These are phyloP conservation scores for Orientallactaga bullata DNA, from an alignment of 2,113 vertebrate species.

Conservation along the genomic window DNA sequence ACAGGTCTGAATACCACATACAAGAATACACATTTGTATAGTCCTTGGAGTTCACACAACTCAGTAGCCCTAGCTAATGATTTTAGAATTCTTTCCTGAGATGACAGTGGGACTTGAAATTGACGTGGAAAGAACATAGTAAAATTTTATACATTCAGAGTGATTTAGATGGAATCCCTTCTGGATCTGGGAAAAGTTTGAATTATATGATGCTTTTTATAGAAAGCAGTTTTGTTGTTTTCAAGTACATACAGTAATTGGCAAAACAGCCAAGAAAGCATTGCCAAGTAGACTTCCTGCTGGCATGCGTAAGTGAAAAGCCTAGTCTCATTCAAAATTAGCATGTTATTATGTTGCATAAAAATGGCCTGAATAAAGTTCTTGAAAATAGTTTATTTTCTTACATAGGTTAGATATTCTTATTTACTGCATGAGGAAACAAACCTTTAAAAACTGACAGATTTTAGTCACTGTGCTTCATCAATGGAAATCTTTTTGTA, in stretches of 20 bases:
- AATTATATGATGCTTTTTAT: constrained; percentile 78
- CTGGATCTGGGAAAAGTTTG: constrained; percentile 75
- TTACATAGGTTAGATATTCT: constrained; percentile 48
- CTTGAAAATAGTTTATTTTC: constrained; percentile 68
- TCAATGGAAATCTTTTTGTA: not conserved
- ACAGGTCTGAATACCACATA: not conserved
- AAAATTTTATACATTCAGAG: constrained; percentile 69
- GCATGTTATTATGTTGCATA: constrained; percentile 74
- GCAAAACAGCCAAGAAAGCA: constrained; percentile 78
- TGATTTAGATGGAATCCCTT: constrained; percentile 72
- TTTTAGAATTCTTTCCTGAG: constrained; percentile 19
- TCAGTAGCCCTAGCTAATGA: not conserved
- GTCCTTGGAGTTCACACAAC: not conserved
- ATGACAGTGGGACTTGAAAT: not conserved
- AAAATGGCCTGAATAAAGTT: constrained; percentile 71
- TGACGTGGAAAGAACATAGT: constrained; percentile 24
- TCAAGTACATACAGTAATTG: constrained; percentile 79
- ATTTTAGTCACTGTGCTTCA: not conserved
- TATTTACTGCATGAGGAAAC: constrained; percentile 14
- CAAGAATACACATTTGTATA: not conserved
- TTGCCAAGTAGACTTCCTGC: constrained; percentile 81
- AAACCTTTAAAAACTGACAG: not conserved
- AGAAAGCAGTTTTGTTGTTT: constrained; percentile 80
- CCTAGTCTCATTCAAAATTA: constrained; percentile 78
- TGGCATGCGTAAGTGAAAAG: constrained; percentile 79